Conservation (phyloP, 2,113 vertebrate genomes). For the Pleuronectes platessa region DNA sequence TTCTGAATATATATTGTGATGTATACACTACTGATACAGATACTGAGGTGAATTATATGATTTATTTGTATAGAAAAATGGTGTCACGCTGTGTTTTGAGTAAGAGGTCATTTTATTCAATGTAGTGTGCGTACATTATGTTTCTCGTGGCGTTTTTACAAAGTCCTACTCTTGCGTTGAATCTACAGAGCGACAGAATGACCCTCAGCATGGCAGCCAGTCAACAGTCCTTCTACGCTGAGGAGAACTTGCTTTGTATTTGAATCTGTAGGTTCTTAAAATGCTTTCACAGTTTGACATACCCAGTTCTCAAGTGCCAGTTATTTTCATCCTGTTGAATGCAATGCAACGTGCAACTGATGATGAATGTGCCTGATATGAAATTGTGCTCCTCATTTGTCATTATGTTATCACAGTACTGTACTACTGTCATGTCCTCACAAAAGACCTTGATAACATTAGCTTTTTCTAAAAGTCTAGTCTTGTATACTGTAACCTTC, state of each 20-base stretch:
- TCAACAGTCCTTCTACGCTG: slow-evolving; percentile 11
- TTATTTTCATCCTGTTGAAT: slow-evolving; percentile 56
- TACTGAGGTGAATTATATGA: slow-evolving; percentile 50
- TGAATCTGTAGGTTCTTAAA: slow-evolving; percentile 30
- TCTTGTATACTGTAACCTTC: slow-evolving; percentile 28
- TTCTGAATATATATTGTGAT: slow-evolving; percentile 70
- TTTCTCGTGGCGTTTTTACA: slow-evolving; percentile 45
- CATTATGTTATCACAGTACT: slow-evolving; percentile 74
- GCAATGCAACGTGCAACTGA: slow-evolving; percentile 56
- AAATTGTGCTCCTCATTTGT: slow-evolving; percentile 42
- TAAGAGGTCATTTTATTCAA: slow-evolving; percentile 47
- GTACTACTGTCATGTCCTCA: slow-evolving; percentile 51
- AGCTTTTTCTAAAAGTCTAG: slow-evolving; percentile 31
- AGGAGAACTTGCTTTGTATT: slow-evolving; percentile 26
- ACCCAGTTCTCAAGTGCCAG: slow-evolving; percentile 59
- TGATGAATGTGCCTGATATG: slow-evolving; percentile 73
- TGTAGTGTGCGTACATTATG: slow-evolving; percentile 47
- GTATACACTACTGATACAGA: slow-evolving; percentile 56
- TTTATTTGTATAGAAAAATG: slow-evolving; percentile 62
- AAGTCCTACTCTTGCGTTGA: slow-evolving; percentile 31
- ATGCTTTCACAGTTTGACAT: slow-evolving; percentile 7
- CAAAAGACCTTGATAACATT: slow-evolving; percentile 39
- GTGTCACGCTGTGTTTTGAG: slow-evolving; percentile 32
- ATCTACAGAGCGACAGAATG: slow-evolving; percentile 28
- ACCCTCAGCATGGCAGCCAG: slow-evolving; percentile 36